Evolutionary conservation across 2,797 vertebrate species (phyloP).

Genomic region (Corythornis leucogaster): DNA sequence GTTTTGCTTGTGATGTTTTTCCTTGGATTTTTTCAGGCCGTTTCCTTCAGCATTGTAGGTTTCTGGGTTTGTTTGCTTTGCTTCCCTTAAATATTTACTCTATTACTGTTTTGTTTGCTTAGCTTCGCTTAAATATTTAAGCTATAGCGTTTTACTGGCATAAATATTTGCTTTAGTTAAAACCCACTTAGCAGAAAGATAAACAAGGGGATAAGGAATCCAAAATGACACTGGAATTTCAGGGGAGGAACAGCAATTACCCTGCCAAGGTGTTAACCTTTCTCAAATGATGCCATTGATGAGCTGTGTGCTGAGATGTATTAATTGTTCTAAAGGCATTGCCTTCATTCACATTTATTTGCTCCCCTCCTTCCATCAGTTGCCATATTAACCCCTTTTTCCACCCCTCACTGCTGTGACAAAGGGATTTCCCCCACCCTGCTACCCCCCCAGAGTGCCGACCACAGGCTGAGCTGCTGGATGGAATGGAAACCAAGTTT

Average conservation of each 20-base stretch:
- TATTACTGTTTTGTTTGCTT: not conserved
- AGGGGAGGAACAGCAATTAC: constrained; percentile 10
- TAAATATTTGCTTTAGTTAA: constrained; percentile 52
- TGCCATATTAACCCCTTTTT: not conserved
- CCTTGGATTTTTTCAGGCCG: not conserved
- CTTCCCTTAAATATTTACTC: not conserved
- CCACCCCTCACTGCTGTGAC: not conserved
- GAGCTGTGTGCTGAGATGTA: rapidly evolving
- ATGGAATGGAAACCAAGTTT: not conserved
- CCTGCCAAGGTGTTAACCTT: not conserved
- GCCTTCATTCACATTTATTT: not conserved
- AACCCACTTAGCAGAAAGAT: constrained; percentile 15
- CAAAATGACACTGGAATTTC: not conserved
- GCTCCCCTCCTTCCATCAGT: not conserved
- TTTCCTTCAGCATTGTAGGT: not conserved
- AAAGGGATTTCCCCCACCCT: not conserved
- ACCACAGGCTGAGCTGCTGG: not conserved
- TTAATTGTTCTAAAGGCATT: not conserved
- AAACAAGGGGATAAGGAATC: not conserved
- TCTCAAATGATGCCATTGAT: not conserved
- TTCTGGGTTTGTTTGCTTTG: not conserved
- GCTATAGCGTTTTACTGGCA: not conserved
- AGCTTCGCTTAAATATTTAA: not conserved
- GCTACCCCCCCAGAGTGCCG: no score
- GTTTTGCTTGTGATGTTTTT: not conserved